Evolutionary conservation across 2,113 vertebrate genomes (phyloP), one percentile per base, ranked within the genome.

Genomic region (Ornithorhynchus anatinus): DNA sequence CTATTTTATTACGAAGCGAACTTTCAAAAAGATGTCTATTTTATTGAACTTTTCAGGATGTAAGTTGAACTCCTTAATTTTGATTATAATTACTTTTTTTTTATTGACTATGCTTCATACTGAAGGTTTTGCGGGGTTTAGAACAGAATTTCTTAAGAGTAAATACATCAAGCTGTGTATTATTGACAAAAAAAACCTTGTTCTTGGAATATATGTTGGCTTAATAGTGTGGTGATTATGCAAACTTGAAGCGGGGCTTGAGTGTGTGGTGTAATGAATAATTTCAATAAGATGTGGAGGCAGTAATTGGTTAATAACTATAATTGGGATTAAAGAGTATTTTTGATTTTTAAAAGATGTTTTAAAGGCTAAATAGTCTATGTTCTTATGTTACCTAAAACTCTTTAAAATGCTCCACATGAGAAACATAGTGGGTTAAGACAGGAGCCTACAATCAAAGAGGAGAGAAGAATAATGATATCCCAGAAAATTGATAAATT

Each of bases 221-320:
- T 32, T 17, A 22, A 32, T 8, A 35, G 65, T 14, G 7, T 15
- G 3, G 37, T 9, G 37, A 58, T 70, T 48, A 37, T 12, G 10
- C 33, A 52, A 77, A 52, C 75, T 56, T 51, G 61, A 67, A 66
- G 32, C 66, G 32, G 19, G 50, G 16, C 79, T 75, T 70, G 67
- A 84, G 76, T 73, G 32, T 72, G 50, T 72, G 75, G 70, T 45
- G 63, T 39, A 36, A 64, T 72, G 63, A 68, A 78, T 82, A 67
- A 68, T 76, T 73, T 70, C 77, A 64, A 68, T 58, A 73, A 75
- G 71, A 69, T 48, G 36, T 64, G 44, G 59, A 78, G 57, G 68
- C 69, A 64, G 76, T 71, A 84, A 87, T 80, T 82, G 72, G 79
- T 61, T 80, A 87, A 84, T 87, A 78, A 70, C 79, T 43, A 22